phyloP scores from a whole-genome alignment of 2,888 invertebrate species.

The Caprella mutica region DNA sequence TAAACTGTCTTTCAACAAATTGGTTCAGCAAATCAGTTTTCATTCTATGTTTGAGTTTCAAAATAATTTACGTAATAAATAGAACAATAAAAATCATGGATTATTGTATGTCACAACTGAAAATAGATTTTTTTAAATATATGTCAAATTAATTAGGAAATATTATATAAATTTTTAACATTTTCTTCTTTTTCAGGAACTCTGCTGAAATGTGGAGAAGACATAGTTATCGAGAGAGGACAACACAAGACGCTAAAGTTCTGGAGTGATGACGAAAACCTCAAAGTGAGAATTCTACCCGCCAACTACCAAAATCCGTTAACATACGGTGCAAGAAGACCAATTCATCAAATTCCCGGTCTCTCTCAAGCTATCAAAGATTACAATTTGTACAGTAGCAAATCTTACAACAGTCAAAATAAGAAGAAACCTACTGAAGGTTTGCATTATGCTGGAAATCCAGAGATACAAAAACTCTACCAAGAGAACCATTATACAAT shows the following conservation, averaged over 20 bases:
- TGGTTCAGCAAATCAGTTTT: no score
- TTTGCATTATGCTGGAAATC: slow-evolving; percentile 5
- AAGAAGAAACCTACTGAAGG: neutral
- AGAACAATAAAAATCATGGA: no score
- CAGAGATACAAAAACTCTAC: neutral
- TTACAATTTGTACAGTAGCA: no score
- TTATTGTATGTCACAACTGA: no score
- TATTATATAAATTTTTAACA: no score
- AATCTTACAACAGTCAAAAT: neutral
- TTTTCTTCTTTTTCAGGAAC: slow-evolving; percentile 11
- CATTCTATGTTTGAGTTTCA: no score
- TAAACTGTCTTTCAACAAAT: no score
- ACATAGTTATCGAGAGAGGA: slow-evolving; percentile 19
- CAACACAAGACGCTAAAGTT: slow-evolving; percentile 25
- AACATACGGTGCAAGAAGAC: neutral
- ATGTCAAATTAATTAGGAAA: no score
- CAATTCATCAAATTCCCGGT: neutral
- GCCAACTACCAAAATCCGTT: neutral
- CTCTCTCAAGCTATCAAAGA: neutral
- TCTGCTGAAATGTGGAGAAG: slow-evolving; percentile 28
- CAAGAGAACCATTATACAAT: no score
- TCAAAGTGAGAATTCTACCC: slow-evolving; percentile 16
- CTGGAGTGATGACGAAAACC: slow-evolving; percentile 27
- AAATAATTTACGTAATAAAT: no score
- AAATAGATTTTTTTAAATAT: no score